phyloP scores from a whole-genome alignment of 2,113 vertebrate genomes.

The Notarius lentiginosus region DNA sequence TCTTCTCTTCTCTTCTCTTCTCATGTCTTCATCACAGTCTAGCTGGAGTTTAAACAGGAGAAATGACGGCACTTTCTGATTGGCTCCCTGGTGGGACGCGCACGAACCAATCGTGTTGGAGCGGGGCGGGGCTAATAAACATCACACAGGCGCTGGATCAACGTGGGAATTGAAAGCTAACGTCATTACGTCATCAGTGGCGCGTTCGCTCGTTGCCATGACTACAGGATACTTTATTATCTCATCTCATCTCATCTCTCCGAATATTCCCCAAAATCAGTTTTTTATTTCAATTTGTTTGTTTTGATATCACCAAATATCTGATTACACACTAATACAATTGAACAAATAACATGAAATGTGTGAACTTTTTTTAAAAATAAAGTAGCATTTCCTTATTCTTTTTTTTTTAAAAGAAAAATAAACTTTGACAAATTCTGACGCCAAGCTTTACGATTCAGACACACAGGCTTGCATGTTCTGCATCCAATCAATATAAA shows the following conservation, averaged over 20 bases:
- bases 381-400: not conserved
- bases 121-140: not conserved
- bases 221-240: not conserved
- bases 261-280: too few relatives aligned
- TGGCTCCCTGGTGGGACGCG: constrained; percentile 51
- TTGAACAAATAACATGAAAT: not conserved
- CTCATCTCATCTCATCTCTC: too few relatives aligned
- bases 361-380: not conserved
- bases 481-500: not conserved
- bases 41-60: constrained; percentile 30
- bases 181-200: not conserved
- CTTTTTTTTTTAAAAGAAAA: not conserved
- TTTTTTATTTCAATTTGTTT: too few relatives aligned
- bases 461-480: not conserved
- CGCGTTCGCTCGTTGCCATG: not conserved
- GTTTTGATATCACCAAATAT: not conserved
- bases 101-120: constrained; percentile 11
- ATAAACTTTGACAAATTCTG: not conserved
- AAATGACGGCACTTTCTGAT: constrained; percentile 12
- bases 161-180: not conserved
- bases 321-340: not conserved
- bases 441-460: not conserved
- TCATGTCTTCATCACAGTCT: constrained; percentile 17
- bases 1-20: too few relatives aligned
- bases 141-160: not conserved